These are phyloP conservation scores for Coenonympha arcania DNA, from an alignment of 2,888 invertebrate genomes.

Conservation along the genomic window DNA sequence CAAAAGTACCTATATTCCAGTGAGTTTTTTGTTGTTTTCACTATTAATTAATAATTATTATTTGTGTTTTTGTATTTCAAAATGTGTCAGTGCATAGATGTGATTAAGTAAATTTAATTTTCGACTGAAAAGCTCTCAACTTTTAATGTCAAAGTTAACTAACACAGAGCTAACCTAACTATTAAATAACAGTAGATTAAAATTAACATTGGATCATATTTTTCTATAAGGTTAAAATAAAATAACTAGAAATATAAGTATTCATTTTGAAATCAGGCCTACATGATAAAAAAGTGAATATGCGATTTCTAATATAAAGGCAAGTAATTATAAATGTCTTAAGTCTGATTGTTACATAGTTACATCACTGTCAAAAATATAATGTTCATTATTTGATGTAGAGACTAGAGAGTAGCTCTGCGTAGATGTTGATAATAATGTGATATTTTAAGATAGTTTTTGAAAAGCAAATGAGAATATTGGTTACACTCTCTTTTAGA, in stretches of 20 bases:
- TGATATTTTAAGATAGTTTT: constrained; percentile 67
- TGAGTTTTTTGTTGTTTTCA: background rate
- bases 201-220: constrained; percentile 10
- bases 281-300: background rate
- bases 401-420: constrained; percentile 3
- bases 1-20: constrained; percentile 3
- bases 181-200: background rate
- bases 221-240: constrained; percentile 17
- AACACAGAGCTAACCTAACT: background rate
- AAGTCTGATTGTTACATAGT: constrained; percentile 6
- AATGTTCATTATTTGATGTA: constrained; percentile 29
- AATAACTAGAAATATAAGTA: constrained; percentile 2
- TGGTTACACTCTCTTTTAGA: constrained; percentile 14
- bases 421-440: constrained; percentile 61
- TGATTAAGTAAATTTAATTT: background rate
- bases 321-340: background rate
- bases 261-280: constrained; percentile 14
- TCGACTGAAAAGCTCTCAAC: background rate
- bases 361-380: constrained; percentile 24
- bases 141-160: background rate
- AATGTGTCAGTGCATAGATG: no score
- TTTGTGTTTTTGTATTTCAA: background rate
- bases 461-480: constrained; percentile 31
- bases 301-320: background rate
- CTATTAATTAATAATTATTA: background rate